Base-by-base conservation (phyloP, 2,113 vertebrate genomes). In the Mesoclemmys tuberculata region DNA sequence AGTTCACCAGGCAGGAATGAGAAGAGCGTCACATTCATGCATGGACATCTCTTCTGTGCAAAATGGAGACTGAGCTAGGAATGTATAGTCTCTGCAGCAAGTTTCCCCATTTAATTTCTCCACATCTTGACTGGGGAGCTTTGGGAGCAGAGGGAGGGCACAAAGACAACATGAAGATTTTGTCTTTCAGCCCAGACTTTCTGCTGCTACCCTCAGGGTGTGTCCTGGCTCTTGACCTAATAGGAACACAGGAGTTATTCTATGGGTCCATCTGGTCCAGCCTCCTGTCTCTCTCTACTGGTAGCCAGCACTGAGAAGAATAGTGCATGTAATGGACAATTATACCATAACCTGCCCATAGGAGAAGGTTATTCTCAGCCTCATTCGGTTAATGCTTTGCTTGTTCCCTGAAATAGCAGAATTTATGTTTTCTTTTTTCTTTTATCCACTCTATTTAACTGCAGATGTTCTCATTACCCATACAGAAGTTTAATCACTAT, bases 401-500 rank as follows among this genome's bases (percentile, higher is more conserved):
- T 92, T 81, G 77, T 85, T 46, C 84, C 90, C 79, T 85, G 89
- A 71, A 93, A 87, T 38, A 85, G 84, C 79, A 83, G 87, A 95
- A 94, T 95, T 94, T 92, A 64, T 94, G 10, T 38, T 19, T 10
- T 19, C 19, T 89, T 90, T 80, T 90, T 75, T 82, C 58, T 90
- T 52, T 85, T 94, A 96, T 80, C 92, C n/a, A 1, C 75, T 81
- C 89, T 94, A 48, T 83, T 87, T 80, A 89, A 78, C 64, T 80
- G 75, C 88, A 87, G 80, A 85, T 93, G 87, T 93, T 95, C 90
- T 94, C 87, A 64, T 71, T 89, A 88, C 58, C 64, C 52, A 92
- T 82, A 82, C 44, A 90, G 84, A 83, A 93, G 84, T 87, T 94
- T 92, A 92, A 95, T 96, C 92, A 87, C 87, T 87, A 87, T n/a